A percentile compares a stretch with the other conserved stretches of the same genome.
Evolutionary conservation across 2,888 invertebrate species (phyloP).

Genomic region (Crematogaster levior): DNA sequence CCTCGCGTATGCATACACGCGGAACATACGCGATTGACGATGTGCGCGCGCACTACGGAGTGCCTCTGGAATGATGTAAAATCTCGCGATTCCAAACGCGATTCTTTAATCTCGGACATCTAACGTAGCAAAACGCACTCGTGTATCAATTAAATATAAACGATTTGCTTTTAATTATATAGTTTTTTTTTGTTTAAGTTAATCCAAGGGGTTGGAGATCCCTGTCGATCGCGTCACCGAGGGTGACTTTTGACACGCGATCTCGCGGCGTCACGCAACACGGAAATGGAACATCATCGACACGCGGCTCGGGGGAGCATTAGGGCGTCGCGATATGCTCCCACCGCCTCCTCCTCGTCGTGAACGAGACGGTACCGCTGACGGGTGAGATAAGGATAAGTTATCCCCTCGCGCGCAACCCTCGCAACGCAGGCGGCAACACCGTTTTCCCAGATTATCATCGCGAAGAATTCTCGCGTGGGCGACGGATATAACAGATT

Average conservation of each 20-base stretch:
- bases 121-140: neutral
- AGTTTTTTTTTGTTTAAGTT: neutral
- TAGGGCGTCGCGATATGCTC: slow-evolving; percentile 66
- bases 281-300: slow-evolving; percentile 79
- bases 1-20: slow-evolving; percentile 53
- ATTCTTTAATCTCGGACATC: neutral
- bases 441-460: slow-evolving; percentile 63
- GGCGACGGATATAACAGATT: slow-evolving; percentile 65
- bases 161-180: neutral
- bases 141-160: neutral
- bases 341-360: slow-evolving; percentile 50
- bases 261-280: slow-evolving; percentile 72
- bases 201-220: slow-evolving; percentile 7
- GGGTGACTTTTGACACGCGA: slow-evolving; percentile 58
- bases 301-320: slow-evolving; percentile 72
- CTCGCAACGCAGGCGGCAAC: slow-evolving; percentile 45
- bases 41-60: slow-evolving; percentile 27
- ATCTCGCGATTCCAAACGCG: neutral
- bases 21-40: slow-evolving; percentile 28
- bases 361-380: slow-evolving; percentile 31
- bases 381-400: slow-evolving; percentile 70
- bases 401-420: slow-evolving; percentile 46
- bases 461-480: slow-evolving; percentile 66
- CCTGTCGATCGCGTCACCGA: neutral
- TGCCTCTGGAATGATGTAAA: slow-evolving; percentile 17